Conservation (phyloP, 2,888 invertebrate genomes). For the Coronaproctus castanopsis region DNA sequence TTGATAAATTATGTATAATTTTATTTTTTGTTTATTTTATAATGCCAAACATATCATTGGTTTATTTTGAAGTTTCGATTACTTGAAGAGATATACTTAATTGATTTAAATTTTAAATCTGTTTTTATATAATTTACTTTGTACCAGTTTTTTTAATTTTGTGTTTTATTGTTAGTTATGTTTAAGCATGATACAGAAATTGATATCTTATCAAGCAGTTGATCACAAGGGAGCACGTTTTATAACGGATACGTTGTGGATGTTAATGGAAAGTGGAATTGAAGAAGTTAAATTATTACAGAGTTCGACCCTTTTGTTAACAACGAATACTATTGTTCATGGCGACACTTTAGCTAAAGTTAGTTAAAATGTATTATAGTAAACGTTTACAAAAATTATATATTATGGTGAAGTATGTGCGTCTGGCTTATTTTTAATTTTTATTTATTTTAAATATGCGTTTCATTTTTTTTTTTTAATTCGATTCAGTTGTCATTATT, state of each 20-base stretch:
- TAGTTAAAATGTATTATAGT: slow-evolving; percentile 24
- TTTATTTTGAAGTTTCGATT: background rate
- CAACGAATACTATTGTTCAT: slow-evolving; percentile 85
- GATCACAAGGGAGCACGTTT: slow-evolving; percentile 82
- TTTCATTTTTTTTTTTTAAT: background rate
- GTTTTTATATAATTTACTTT: too few species aligned
- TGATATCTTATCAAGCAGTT: slow-evolving; percentile 74
- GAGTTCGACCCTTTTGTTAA: slow-evolving; percentile 80
- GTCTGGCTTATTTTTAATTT: background rate
- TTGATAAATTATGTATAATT: too few species aligned
- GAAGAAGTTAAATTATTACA: slow-evolving; percentile 92
- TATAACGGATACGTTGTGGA: slow-evolving; percentile 82
- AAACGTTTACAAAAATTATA: background rate
- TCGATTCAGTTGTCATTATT: too few species aligned
- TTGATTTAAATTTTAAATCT: too few species aligned
- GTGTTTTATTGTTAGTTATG: slow-evolving; percentile 46
- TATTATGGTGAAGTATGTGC: background rate
- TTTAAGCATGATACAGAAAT: slow-evolving; percentile 76
- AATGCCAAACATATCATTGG: background rate
- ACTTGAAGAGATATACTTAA: too few species aligned
- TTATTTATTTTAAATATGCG: too few species aligned
- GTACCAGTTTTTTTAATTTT: background rate
- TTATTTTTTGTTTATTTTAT: background rate
- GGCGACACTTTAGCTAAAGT: slow-evolving; percentile 88
- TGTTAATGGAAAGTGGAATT: slow-evolving; percentile 78